phyloP scores from a whole-genome alignment of 2,797 vertebrate genomes.

The Gorsachius magnificus region DNA sequence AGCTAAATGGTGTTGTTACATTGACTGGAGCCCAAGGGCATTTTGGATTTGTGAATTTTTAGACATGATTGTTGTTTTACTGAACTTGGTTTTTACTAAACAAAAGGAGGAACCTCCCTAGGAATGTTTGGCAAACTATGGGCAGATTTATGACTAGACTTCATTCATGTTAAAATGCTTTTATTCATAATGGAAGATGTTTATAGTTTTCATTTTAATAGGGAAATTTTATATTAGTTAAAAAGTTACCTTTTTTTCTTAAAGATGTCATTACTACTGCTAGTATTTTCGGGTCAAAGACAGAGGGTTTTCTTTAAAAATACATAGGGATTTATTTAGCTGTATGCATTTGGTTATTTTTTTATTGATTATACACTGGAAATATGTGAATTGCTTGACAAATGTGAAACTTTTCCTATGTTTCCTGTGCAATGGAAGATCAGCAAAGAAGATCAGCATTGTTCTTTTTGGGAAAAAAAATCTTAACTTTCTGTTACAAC shows the following conservation, averaged over 20 bases:
- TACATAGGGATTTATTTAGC: background rate
- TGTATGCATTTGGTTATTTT: background rate
- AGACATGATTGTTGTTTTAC: background rate
- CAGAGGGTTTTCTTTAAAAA: background rate
- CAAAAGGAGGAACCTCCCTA: background rate
- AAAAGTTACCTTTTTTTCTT: background rate
- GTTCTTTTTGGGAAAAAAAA: background rate
- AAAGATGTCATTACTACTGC: background rate
- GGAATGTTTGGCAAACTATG: background rate
- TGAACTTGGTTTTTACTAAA: constrained; percentile 7
- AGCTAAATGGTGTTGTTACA: background rate
- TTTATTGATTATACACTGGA: background rate
- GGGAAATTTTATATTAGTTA: background rate
- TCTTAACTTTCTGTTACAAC: background rate
- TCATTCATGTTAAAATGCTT: background rate
- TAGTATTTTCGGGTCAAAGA: background rate
- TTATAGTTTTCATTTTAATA: background rate
- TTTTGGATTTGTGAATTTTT: constrained; percentile 40
- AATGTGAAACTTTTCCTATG: background rate
- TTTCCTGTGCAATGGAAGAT: background rate
- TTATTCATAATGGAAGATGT: background rate
- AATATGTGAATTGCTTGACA: background rate
- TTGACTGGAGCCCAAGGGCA: background rate
- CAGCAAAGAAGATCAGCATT: background rate
- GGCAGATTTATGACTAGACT: background rate